Base-by-base conservation (phyloP, 2,888 invertebrate genomes). In the Papilio demoleus region DNA sequence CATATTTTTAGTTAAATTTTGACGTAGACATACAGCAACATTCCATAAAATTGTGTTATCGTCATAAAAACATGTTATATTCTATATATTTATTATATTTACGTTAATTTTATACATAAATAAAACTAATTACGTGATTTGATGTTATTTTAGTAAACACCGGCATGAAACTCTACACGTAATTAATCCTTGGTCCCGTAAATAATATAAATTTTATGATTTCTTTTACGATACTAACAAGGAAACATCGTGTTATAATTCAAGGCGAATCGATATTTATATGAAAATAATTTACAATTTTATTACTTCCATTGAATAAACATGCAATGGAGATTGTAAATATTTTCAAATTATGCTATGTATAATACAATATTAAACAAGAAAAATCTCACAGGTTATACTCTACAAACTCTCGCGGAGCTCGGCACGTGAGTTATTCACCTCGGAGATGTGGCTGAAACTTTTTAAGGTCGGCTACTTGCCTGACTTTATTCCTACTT, bases 261-360 rank as follows among this genome's bases (percentile, higher is more conserved):
- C 27, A 50, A 50, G 50, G 50, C 27, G 27, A 50, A 27, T 47
- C 47, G 22, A 47, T 47, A 47, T 47, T 22, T 47, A 12, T 45
- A 45, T 22, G 47, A 47, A 22, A 4, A 12, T 12, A 22, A 47
- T 47, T 47, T 47, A 47, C 22, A 22, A 12, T 47, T 47, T 47
- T 47, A 47, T 3, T 4, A 22, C 42, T 19, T 19, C 19, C 9
- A n/a, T n/a, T n/a, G n/a, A n/a, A n/a, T n/a, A n/a, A n/a, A n/a
- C n/a, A 45, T 45, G 19, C 47, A 22, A 22, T 47, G 0, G 1
- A 22, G 22, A 11, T 11, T 1, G n/a, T n/a, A n/a, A n/a, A n/a
- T n/a, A n/a, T n/a, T n/a, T n/a, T n/a, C n/a, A n/a, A n/a, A n/a
- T n/a, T n/a, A n/a, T n/a, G n/a, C n/a, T n/a, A n/a, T n/a, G n/a